Base-by-base conservation (phyloP, 2,888 invertebrate genomes). In the Leucoma salicis region DNA sequence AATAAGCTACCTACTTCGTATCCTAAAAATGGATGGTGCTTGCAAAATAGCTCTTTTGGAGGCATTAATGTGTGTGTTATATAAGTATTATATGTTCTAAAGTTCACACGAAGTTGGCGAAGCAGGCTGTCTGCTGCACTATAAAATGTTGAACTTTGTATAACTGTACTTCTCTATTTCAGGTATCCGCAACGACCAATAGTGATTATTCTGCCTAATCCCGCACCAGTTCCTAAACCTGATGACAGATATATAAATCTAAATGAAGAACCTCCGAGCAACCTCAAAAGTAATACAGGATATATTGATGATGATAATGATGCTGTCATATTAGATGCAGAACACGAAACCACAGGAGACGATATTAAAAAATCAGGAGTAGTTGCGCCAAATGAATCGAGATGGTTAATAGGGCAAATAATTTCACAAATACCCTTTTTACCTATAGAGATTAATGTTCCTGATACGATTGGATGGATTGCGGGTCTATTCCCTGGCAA, bases 401-500 rank as follows among this genome's bases (percentile, higher is more conserved):
- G 79, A 57, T 57, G 71, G 10, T 66, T 73, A 1, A 69, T 89
- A 10, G 90, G 91, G 3, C 81, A 79, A 24, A 71, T 91, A 35
- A 91, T 93, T 42, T 84, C 88, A 11, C 70, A 76, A 3, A 86
- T 91, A 14, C 90, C 91, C 0, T 92, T 91, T 65, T 74, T 93
- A 13, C 93, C 93, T 0, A 78, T 93, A 38, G 92, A 93, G 74
- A 74, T 93, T 1, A 93, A 93, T 63, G 91, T 93, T 0, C 93
- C 93, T 2, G 92, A 93, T 54, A 77, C 90, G 0, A 77, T 93
- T 37, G 70, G 78, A 0, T 86, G 84, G 85, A 78, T 89, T 33
- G 57, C 76, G 0, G 62, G 74, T 29, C 74, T 82, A 0, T 70
- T 87, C 29, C 69, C 79, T 8, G 81, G 83, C 1, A 78, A 80